Base-by-base conservation (phyloP, 2,888 invertebrate genomes). In the Apotomis betuletana region DNA sequence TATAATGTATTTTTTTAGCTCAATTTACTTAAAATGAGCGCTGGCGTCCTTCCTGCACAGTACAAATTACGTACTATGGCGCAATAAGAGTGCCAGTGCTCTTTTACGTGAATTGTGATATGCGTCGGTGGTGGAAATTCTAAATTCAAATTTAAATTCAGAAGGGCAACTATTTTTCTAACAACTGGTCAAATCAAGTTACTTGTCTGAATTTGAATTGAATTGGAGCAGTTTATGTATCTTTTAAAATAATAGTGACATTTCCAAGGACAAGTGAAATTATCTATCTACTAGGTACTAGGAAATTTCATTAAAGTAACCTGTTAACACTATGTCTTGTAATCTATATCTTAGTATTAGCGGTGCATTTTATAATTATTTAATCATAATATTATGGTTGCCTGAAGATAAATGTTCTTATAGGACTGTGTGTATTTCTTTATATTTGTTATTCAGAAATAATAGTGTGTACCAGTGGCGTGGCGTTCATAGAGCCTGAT, bases 291-390 rank as follows among this genome's bases (percentile, higher is more conserved):
- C 27, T 27, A 72, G 67, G 75, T 71, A 78, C 78, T 77, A 79
- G 77, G 79, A 81, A 83, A 81, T 81, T 77, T 80, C 81, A 80
- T 77, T 75, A 71, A 62, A 55, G 57, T 75, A 52, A 65, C 67
- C 88, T 87, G 87, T 89, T 89, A 79, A 86, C 78, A 84, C 78
- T 84, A 79, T 83, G 82, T 83, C 82, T 80, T 84, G 78, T 85
- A 87, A 83, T 76, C 55, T 62, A 49, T 68, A 54, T 46, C 62
- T 80, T 88, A 88, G 88, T 88, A 86, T 89, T 89, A 90, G 87
- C 74, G 83, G 86, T 88, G 91, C 91, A 91, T 91, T 91, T 89
- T 90, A 85, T 89, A 67, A 89, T 85, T 83, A 79, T 83, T 79
- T 81, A 75, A 79, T 75, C 75, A 74, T 74, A 70, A 74, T 74